Base-by-base conservation (phyloP, 2,888 invertebrate species). In the Pollenia amentaria region DNA sequence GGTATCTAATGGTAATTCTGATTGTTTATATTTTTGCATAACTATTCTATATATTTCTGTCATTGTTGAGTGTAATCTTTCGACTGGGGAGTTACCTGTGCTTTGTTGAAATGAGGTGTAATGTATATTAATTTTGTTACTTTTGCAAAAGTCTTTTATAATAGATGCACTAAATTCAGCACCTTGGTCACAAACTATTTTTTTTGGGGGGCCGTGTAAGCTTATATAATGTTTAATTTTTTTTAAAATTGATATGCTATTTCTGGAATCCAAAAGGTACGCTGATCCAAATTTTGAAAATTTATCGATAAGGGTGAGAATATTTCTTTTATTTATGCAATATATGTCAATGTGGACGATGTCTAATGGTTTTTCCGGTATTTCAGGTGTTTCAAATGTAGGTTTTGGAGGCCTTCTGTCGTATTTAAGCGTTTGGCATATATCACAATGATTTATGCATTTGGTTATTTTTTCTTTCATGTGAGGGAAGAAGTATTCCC, bases 321-420 rank as follows among this genome's bases (percentile, higher is more conserved):
- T 81, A 18, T 85, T 84, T 14, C 81, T 53, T 29, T 84, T 75
- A 21, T 89, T 87, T 12, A 87, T 84, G 3, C 70, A 72, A 18
- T 89, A 88, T 6, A 88, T 72, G 60, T 87, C 87, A 14, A 88
- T 82, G 40, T 88, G 88, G 21, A 89, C n/a, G 14, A 65, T 87
- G 44, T 89, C 87, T 21, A 88, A 70, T 16, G 88, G 84, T 51
- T 79, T 80, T 10, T 4, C 14, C 46, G 83, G 86, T n/a, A n/a
- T n/a, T n/a, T n/a, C n/a, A n/a, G n/a, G n/a, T n/a, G n/a, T n/a
- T n/a, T n/a, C n/a, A n/a, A n/a, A n/a, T 72, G 48, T 65, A 2
- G 75, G 42, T 87, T 82, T 89, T 40, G 60, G 89, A 53, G 84
- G 88, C 60, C 82, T 88, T 84, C 88, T 86, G 18, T 89, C 84